phyloP scores from a whole-genome alignment of 2,113 vertebrate genomes.

The Lepus americanus region DNA sequence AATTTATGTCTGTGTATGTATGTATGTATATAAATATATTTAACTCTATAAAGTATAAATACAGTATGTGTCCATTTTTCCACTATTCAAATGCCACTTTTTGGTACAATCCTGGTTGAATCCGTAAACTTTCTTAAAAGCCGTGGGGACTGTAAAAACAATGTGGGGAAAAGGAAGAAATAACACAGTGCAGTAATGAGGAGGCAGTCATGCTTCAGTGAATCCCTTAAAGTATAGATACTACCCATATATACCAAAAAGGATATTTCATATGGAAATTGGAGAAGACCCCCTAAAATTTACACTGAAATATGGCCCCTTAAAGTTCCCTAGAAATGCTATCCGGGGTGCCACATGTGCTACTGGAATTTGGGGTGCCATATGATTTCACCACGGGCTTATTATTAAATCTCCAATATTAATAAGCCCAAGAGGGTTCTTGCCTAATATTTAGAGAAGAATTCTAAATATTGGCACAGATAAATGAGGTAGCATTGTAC shows the following conservation, averaged over 20 bases:
- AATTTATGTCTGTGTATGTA: not conserved
- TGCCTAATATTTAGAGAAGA: no score
- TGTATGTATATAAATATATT: not conserved
- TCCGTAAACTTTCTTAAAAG: slow-evolving; percentile 50
- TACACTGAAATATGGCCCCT: no score
- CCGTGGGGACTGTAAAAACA: not conserved
- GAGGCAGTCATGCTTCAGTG: not conserved
- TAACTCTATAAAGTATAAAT: not conserved
- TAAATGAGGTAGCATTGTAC: no score
- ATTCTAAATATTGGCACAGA: no score
- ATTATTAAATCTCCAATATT: no score
- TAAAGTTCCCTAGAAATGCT: no score
- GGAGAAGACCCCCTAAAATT: no score
- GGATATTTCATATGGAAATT: not conserved
- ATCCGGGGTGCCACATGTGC: no score
- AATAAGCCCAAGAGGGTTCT: no score
- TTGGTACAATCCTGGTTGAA: slow-evolving; percentile 8
- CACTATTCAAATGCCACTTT: not conserved
- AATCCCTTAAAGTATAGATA: slow-evolving; percentile 5
- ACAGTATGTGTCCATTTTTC: not conserved
- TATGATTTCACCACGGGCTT: no score
- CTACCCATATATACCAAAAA: slow-evolving; percentile 1
- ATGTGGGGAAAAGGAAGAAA: slow-evolving; percentile 33
- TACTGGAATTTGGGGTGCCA: no score
- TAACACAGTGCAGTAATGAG: slow-evolving; percentile 26